Base-by-base conservation (phyloP, 1,140 invertebrate genomes). In the Eriocheir sinensis region DNA sequence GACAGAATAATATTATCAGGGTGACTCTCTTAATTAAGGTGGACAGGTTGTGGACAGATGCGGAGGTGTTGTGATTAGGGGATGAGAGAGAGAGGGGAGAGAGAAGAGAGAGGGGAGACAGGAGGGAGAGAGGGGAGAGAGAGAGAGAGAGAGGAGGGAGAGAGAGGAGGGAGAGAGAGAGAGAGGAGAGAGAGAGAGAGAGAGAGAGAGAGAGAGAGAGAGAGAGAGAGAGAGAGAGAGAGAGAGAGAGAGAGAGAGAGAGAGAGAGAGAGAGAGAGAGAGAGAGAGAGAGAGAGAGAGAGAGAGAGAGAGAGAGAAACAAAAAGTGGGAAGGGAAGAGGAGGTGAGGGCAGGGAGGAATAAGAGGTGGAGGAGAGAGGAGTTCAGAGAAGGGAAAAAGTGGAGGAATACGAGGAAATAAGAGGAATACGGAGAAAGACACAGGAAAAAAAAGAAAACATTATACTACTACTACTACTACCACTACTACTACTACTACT, bases 1-100 rank as follows among this genome's bases (percentile, higher is more conserved):
- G 44, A 48, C 44, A 15, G 60, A 72, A 72, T 72, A 72, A 72
- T 72, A 72, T 72, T 72, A 72, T 72, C n/a, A 72, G 60, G 60
- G 60, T 72, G 60, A 72, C 60, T 72, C 60, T 72, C 60, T 72
- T 72, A 72, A 72, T 72, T 72, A 72, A 27, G 27, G 60, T n/a
- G 60, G 60, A 72, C 9, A 72, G 60, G 60, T n/a, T n/a, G 60
- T 21, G 60, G 60, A 72, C 60, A 72, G 60, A 72, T 72, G 60
- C 27, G 60, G 60, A 72, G 60, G 60, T 72, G 60, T 72, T 72
- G 60, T 72, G 60, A 72, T 72, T 72, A 72, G 27, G 12, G 60
- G 0, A 6, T 21, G 60, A 72, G 60, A n/a, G 27, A n/a, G 27
- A n/a, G n/a, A n/a, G n/a, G 12, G 27, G 21, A 21, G 21, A 21